Evolutionary conservation across 2,113 vertebrate genomes (phyloP).

Genomic region (Lamprotornis superbus): DNA sequence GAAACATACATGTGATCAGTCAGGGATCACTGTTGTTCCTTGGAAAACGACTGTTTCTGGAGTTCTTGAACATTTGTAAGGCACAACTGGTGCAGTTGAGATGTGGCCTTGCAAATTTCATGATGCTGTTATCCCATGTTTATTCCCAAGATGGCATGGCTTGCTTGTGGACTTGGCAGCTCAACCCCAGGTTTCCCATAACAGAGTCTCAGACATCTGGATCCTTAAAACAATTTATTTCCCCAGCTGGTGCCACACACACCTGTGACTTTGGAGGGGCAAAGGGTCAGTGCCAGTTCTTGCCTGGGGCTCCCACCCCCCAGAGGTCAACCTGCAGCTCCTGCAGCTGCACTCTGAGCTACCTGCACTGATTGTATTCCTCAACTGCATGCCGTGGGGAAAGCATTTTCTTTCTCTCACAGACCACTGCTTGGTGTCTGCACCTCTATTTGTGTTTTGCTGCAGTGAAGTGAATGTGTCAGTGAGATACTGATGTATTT

Average conservation of each 20-base stretch:
- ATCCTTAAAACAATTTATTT: not conserved
- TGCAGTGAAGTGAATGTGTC: not conserved
- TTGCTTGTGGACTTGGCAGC: not conserved
- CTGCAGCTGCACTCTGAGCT: not conserved
- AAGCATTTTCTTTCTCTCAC: not conserved
- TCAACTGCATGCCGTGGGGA: fast-evolving
- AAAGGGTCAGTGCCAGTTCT: not conserved
- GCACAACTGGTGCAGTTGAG: not conserved
- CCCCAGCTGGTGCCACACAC: not conserved
- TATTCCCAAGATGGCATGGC: not conserved
- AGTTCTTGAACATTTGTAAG: not conserved
- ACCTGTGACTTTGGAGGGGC: not conserved
- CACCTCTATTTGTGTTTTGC: not conserved
- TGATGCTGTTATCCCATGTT: not conserved
- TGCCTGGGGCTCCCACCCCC: not conserved
- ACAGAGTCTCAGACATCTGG: not conserved
- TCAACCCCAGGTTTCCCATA: not conserved
- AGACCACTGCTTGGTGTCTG: not conserved
- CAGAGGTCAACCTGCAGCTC: not conserved
- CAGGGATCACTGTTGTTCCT: fast-evolving
- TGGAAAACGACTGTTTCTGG: not conserved
- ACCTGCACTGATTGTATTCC: not conserved
- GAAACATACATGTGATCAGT: not conserved
- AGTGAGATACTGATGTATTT: not conserved
- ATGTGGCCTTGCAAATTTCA: not conserved